Conservation (phyloP, 2,888 invertebrate genomes). For the Mythimna ferrago region DNA sequence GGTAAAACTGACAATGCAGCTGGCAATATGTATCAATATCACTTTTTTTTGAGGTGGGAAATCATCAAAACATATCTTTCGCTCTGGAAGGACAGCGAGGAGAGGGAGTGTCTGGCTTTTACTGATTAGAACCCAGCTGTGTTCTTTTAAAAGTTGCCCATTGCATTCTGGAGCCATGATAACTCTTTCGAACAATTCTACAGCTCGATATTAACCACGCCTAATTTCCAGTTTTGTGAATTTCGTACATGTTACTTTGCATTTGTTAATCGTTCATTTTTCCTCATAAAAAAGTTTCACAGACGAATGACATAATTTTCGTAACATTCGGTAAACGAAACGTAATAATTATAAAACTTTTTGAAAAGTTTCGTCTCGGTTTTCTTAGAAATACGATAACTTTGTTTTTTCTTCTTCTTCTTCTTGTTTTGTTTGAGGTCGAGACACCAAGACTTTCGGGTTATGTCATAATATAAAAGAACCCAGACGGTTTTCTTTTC, state of each 20-base stretch:
- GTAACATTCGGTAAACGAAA: background rate
- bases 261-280: slow-evolving; percentile 4
- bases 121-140: no score
- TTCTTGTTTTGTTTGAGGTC: slow-evolving; percentile 16
- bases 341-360: slow-evolving; percentile 23
- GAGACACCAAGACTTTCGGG: slow-evolving; percentile 2
- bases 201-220: no score
- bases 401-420: slow-evolving; percentile 16
- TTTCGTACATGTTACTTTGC: background rate
- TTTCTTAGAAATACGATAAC: background rate
- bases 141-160: no score
- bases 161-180: no score
- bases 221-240: background rate
- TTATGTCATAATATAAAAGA: slow-evolving; percentile 14
- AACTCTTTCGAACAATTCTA: no score
- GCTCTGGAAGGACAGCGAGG: no score
- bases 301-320: slow-evolving; percentile 22
- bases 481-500: background rate
- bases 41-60: no score
- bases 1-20: no score
- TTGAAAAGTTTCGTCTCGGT: background rate
- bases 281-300: slow-evolving; percentile 2
- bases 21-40: no score
- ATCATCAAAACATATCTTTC: no score
- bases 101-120: no score